Base-by-base conservation (phyloP, 1,140 invertebrate genomes). In the Orius insidiosus region DNA sequence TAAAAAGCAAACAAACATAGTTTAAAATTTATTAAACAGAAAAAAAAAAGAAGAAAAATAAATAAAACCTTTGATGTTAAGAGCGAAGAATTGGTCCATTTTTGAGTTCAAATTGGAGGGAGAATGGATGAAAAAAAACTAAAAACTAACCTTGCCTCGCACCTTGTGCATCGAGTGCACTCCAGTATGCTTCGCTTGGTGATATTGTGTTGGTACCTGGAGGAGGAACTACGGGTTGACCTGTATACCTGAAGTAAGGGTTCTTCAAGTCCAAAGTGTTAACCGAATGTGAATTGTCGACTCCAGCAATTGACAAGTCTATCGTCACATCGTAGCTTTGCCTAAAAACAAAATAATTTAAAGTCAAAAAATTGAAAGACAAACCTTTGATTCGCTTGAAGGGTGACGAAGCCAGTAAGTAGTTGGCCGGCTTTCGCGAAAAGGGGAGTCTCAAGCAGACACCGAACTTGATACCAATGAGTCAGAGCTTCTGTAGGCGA, bases 261-360 rank as follows among this genome's bases (percentile, higher is more conserved):
- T 98, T 98, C 68, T 99, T 98, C 53, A 99, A 69, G 67, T 98
- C 95, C 57, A 98, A 69, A 15, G 85, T 88, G 62, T 98, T 98
- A 46, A 72, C 77, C 38, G 84, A 85, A 52, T 64, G 62, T 33
- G 75, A 75, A 52, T 78, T 75, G 42, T 74, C 76, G 10, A 85
- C 87, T 30, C 89, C 90, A 63, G 95, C 88, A 31, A 96, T 72
- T 50, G 75, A 76, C 48, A 98, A 62, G 55, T 93, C 86, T 62
- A 98, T 96, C 11, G 90, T 92, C n/a, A 98, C 92, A 69, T 98
- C 94, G 60, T 98, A 98, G 56, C 92, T 96, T 72, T 98, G 94
- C 62, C 81, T 75, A 56, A 19, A 48, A 38, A 63, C 35, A 10
- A 47, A 35, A 52, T 9, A 35, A 43, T 34, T 43, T 4, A 8